phyloP scores from a whole-genome alignment of 2,888 invertebrate species.

The Caprella mutica region DNA sequence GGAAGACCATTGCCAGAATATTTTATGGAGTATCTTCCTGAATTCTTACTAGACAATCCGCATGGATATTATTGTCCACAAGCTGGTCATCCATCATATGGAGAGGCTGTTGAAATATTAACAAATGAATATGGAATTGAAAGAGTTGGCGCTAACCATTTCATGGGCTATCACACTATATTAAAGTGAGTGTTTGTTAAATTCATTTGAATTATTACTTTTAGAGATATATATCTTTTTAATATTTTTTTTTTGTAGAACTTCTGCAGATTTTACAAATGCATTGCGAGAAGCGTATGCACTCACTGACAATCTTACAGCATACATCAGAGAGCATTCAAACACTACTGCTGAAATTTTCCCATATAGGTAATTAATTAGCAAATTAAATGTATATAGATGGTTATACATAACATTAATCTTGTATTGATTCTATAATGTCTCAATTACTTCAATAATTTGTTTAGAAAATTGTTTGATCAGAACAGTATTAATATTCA shows the following conservation, averaged over 20 bases:
- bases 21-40: constrained; percentile 63
- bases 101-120: constrained; percentile 36
- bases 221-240: too few relatives aligned
- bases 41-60: constrained; percentile 73
- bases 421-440: not conserved
- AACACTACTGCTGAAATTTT: constrained; percentile 55
- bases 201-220: too few relatives aligned
- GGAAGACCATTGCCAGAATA: constrained; percentile 50
- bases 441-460: too few relatives aligned
- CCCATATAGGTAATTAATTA: constrained; percentile 59
- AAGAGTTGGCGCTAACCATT: constrained; percentile 57
- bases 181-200: constrained; percentile 52
- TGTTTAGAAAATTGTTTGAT: too few relatives aligned
- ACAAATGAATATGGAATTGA: not conserved
- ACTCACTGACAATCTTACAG: constrained; percentile 62
- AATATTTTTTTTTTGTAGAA: not conserved
- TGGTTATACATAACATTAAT: not conserved
- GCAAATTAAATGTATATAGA: not conserved
- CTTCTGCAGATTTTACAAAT: constrained; percentile 66
- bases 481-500: too few relatives aligned
- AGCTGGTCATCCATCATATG: constrained; percentile 74
- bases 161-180: constrained; percentile 81
- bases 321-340: constrained; percentile 51
- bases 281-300: constrained; percentile 64
- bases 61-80: constrained; percentile 55